Percentiles rank a stretch among this genome's conserved stretches.
Conservation (phyloP, 2,888 invertebrate genomes). For the Carpatolechia fugitivella region DNA sequence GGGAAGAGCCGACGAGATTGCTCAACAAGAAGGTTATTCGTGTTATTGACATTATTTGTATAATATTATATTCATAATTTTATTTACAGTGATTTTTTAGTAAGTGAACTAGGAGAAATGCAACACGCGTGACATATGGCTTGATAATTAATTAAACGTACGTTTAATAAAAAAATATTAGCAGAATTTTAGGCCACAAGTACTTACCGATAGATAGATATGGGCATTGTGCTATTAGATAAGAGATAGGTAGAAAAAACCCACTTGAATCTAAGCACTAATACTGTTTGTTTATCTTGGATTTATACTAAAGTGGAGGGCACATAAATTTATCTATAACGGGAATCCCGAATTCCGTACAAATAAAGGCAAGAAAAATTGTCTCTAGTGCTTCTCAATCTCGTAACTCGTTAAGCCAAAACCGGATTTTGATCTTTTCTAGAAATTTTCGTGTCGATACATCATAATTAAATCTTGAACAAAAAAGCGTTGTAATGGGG, state of each 20-base stretch:
- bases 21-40: not conserved
- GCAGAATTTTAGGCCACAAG: no score
- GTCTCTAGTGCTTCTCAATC: not conserved
- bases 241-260: no score
- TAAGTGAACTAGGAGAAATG: no score
- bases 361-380: not conserved
- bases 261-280: not conserved
- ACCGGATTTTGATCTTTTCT: slow-evolving; percentile 1
- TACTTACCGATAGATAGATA: no score
- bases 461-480: no score
- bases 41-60: not conserved
- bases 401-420: not conserved
- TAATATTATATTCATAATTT: no score
- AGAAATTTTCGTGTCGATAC: slow-evolving; percentile 6
- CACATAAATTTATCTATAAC: not conserved
- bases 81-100: no score
- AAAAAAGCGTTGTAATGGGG: no score
- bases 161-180: no score
- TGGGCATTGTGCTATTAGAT: no score
- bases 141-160: no score
- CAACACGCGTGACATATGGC: no score
- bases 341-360: slow-evolving; percentile 2
- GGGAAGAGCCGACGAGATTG: not conserved
- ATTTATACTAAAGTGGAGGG: not conserved
- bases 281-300: not conserved